phyloP scores from a whole-genome alignment of 2,888 invertebrate species.

The Sicus ferrugineus region DNA sequence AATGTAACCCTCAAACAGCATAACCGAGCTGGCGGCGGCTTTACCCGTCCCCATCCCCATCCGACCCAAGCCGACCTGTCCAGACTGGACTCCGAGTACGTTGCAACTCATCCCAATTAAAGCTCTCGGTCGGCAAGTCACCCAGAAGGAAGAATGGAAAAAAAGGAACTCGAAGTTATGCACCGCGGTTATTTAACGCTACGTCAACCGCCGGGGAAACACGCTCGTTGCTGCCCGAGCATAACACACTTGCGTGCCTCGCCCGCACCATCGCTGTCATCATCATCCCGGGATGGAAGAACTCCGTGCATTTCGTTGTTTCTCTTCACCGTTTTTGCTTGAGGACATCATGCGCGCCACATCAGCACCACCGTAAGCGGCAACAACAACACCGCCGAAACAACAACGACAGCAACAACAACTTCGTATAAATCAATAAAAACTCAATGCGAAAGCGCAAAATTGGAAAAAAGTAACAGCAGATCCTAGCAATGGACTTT shows the following conservation, averaged over 20 bases:
- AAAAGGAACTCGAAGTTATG: background rate
- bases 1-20: background rate
- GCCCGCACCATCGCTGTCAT: background rate
- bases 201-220: slow-evolving; percentile 13
- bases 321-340: slow-evolving; percentile 13
- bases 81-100: slow-evolving; percentile 4
- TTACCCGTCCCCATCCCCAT: no score
- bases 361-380: slow-evolving; percentile 9
- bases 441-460: slow-evolving; percentile 44
- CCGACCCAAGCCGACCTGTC: background rate
- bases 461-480: slow-evolving; percentile 15
- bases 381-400: slow-evolving; percentile 34
- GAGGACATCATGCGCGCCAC: slow-evolving; percentile 27
- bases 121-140: background rate
- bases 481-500: background rate
- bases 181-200: slow-evolving; percentile 25
- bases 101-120: background rate
- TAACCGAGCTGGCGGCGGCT: background rate
- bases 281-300: slow-evolving; percentile 2
- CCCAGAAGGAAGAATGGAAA: background rate
- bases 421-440: slow-evolving; percentile 57
- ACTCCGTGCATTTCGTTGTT: background rate
- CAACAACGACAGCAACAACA: slow-evolving; percentile 37
- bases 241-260: background rate
- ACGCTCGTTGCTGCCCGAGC: background rate